Base-by-base conservation (phyloP, 2,797 vertebrate species). In the Coregonus ussuriensis region DNA sequence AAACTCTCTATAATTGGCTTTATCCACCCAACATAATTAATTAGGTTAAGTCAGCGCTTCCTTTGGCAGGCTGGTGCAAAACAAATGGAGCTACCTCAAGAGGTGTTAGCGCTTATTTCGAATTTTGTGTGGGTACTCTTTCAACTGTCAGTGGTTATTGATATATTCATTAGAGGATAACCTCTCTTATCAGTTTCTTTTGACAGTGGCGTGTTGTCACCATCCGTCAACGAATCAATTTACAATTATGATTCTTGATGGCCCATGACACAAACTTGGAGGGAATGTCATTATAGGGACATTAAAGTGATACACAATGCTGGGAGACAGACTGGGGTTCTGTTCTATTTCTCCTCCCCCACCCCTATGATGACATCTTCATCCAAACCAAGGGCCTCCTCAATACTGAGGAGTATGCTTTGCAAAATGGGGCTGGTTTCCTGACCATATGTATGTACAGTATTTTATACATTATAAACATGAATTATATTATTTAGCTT, bases 191-290 rank as follows among this genome's bases (percentile, higher is more conserved):
- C 91, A 87, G 88, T 92, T 92, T 90, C 88, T 91, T 91, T 92
- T 95, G 94, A 95, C 93, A 94, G 89, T 92, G 89, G 89, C 90
- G 81, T 89, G 93, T 93, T 94, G 94, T 94, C 93, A 93, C 92
- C 94, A 94, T 94, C 93, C 93, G 88, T 95, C 94, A 93, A 93
- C 93, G 93, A 95, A 94, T 95, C 93, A 94, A 94, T 94, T 95
- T 94, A 94, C 94, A 95, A 95, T 95, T 95, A 95, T 95, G 93
- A 94, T 94, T 95, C 92, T 94, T 95, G 95, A 95, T 95, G 94
- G 94, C 84, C 94, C 94, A 95, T 95, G 94, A 95, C 94, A 95
- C 91, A 91, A 93, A 93, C 93, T 92, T 92, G 91, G 92, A 94
- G 89, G 84, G 91, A 93, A 92, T 93, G 94, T 94, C 94, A 94